Evolutionary conservation across 2,797 vertebrate genomes (phyloP), one percentile per base, ranked within the genome.

Genomic region (Epinephelus awoara): DNA sequence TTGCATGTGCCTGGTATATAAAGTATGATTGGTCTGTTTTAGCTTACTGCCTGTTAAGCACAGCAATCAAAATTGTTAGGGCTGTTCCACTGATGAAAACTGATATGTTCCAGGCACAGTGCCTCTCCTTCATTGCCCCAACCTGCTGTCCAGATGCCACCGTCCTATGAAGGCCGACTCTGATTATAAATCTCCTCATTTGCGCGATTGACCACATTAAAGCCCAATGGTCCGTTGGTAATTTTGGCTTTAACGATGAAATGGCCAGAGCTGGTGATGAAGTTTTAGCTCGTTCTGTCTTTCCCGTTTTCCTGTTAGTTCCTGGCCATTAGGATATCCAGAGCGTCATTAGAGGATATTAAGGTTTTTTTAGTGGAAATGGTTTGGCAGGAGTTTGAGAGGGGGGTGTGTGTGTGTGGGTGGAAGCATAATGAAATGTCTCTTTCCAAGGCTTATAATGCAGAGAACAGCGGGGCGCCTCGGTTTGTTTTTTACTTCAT

Each of bases 121-220:
- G 42, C 27, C 34, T 65, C 67, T 66, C 47, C 34, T 58, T 82
- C 38, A 77, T 67, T 34, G 44, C 57, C 58, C 25, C 67, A 74
- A 63, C 67, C 75, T 44, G 63, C 64, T 51, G 63, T 78, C 74
- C 86, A 88, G 81, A 82, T 90, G 77, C 76, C 56, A 13, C 25
- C 23, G 25, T 67, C 76, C 75, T 42, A 67, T 86, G 55, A 88
- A 80, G 73, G 62, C 73, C 1, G 46, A 47, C 54, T 17, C 54
- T 5, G 50, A 82, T 84, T 72, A 75, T 83, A 88, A 84, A 89
- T 84, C 79, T 83, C 12, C 52, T 70, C 73, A 77, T 89, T 87
- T 65, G 69, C 38, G 15, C 57, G 80, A 88, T 51, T 85, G 85
- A 83, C 50, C 70, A 61, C 73, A 86, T 77, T 91, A 83, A 85